A percentile compares a stretch with the other conserved stretches of the same genome.
Conservation (phyloP, 2,113 vertebrate genomes). For the Ornithorhynchus anatinus region DNA sequence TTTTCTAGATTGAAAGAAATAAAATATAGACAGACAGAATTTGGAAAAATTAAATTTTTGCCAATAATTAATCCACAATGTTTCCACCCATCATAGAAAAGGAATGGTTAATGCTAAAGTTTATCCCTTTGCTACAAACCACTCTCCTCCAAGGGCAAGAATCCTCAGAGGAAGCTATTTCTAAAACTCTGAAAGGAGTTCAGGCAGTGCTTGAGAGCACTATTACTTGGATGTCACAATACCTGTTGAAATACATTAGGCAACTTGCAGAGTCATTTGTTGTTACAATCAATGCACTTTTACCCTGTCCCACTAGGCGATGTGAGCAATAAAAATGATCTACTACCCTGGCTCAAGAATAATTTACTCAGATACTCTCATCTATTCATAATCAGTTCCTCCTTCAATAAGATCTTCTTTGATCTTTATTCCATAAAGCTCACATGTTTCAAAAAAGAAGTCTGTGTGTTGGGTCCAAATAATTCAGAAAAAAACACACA, state of each 20-base stretch:
- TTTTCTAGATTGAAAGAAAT: too few species aligned
- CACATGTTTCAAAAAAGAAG: too few species aligned
- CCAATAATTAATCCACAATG: too few species aligned
- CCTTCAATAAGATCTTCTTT: conserved; percentile 40
- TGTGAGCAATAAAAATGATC: background rate
- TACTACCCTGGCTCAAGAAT: conserved; percentile 52
- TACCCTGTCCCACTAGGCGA: conserved; percentile 13
- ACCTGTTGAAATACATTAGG: conserved; percentile 49
- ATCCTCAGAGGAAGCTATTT: too few species aligned
- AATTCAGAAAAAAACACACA: conserved; percentile 31
- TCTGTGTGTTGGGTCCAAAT: conserved; percentile 37
- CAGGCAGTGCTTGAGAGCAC: background rate
- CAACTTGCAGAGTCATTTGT: conserved; percentile 23
- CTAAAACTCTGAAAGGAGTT: too few species aligned
- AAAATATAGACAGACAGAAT: too few species aligned
- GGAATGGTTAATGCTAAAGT: too few species aligned
- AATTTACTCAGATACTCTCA: conserved; percentile 39
- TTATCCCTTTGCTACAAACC: too few species aligned
- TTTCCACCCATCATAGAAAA: too few species aligned
- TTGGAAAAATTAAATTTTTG: too few species aligned
- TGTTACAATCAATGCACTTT: conserved; percentile 24
- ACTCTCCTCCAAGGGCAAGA: too few species aligned
- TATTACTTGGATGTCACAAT: conserved; percentile 4
- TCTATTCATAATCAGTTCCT: conserved; percentile 58
- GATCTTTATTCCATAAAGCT: conserved; percentile 24